Evolutionary conservation across 2,797 vertebrate species (phyloP), one percentile per base, ranked within the genome.

Genomic region (Hydrolagus colliei): DNA sequence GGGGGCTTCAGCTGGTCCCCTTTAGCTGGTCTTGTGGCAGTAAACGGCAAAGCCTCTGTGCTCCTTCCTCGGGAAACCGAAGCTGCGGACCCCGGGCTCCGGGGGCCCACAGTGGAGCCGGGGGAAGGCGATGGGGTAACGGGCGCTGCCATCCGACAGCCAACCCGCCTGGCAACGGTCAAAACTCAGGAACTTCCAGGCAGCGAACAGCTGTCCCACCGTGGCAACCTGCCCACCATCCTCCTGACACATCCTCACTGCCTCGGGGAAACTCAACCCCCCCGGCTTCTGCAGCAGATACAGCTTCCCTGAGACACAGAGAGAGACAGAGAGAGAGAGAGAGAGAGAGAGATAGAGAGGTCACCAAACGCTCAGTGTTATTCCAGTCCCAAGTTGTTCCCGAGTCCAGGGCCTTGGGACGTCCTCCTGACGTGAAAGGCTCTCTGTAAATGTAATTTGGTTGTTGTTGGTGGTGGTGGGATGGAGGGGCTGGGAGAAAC

Each of bases 171-270:
- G 91, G 0, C 97, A 98, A 86, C 91, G 94, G 87, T 98, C 96
- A 89, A 98, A 87, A 72, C 90, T 92, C 0, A 12, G 73, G 87
- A 96, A 93, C 87, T 91, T 96, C 96, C 97, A 98, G 22, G 96
- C 95, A 0, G 94, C 93, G 59, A 95, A 97, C 41, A 98, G 93
- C 77, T 97, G 96, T 67, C 96, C 96, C 68, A 97, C 95, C 52
- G 89, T 95, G 86, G 96, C 95, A 0, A 97, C 93, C 86, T 91
- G 89, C 0, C 94, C 93, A 0, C 92, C 88, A 0, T 92, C 91
- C 0, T 94, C 89, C 88, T 85, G 86, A 88, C 96, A 97, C 0
- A 93, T 93, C 88, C 91, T 89, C 86, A 89, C 90, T 0, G 95
- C 97, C 75, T 96, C 94, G 0, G 91, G 91, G 90, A 96, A 94